Evolutionary conservation across 2,113 vertebrate species (phyloP).

Genomic region (Panurus biarmicus): DNA sequence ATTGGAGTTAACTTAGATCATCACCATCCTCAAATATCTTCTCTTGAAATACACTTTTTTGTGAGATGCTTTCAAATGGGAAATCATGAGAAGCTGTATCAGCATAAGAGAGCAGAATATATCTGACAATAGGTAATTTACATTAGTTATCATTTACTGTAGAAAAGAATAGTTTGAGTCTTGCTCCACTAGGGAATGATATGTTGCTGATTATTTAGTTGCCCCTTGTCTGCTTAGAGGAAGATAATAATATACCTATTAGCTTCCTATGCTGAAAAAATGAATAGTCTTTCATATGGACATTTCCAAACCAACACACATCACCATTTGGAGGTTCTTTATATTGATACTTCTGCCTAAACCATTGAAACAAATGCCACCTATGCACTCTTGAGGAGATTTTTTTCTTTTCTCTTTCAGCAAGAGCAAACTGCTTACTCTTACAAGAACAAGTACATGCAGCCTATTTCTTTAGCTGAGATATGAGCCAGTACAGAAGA

Average conservation of each 20-base stretch:
- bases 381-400: not conserved
- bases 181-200: not conserved
- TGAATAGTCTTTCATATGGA: not conserved
- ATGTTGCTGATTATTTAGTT: not conserved
- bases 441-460: not conserved
- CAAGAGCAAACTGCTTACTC: not conserved
- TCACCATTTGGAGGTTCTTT: not conserved
- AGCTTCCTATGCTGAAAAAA: not conserved
- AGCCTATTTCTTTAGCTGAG: not conserved
- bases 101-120: not conserved
- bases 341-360: not conserved
- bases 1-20: not conserved
- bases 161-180: not conserved
- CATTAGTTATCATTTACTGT: not conserved
- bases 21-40: not conserved
- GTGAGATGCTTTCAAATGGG: not conserved
- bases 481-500: not conserved
- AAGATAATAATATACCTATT: not conserved
- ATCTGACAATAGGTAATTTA: not conserved
- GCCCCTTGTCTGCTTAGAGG: not conserved
- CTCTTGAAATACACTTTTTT: not conserved
- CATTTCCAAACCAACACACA: not conserved
- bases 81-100: not conserved
- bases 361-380: not conserved
- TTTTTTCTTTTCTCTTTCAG: not conserved